phyloP scores from a whole-genome alignment of 1,140 invertebrate genomes.

The Magallana angulata region DNA sequence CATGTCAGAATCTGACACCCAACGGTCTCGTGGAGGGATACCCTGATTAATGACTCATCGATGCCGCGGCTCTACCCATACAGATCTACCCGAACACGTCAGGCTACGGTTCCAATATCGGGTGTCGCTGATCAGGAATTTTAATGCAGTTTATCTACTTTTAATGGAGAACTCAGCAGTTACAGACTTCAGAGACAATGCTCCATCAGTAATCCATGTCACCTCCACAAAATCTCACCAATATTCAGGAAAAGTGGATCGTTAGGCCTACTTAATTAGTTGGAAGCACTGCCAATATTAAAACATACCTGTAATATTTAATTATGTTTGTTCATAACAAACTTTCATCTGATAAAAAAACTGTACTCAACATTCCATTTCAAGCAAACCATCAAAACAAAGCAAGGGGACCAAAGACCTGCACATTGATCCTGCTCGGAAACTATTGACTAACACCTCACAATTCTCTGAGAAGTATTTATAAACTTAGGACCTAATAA shows the following conservation, averaged over 20 bases:
- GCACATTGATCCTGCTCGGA: not conserved
- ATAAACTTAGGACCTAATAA: not conserved
- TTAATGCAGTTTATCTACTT: constrained; percentile 29
- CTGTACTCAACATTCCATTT: not conserved
- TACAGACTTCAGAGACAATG: not conserved
- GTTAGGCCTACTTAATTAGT: not conserved
- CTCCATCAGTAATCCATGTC: not conserved
- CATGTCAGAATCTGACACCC: constrained; percentile 16
- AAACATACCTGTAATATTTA: not conserved
- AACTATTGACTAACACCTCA: not conserved
- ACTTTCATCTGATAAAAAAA: not conserved
- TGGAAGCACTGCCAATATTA: not conserved
- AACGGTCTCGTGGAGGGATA: not conserved
- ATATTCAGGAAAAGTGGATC: not conserved
- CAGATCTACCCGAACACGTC: not conserved
- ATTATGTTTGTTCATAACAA: constrained; percentile 8
- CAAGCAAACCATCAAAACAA: not conserved
- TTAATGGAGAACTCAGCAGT: not conserved
- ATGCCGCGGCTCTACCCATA: not conserved
- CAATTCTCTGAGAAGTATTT: not conserved
- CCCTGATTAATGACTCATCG: constrained; percentile 1
- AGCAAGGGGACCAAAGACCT: not conserved
- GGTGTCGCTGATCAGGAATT: not conserved
- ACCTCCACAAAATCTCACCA: not conserved
- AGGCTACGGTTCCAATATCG: not conserved